Evolutionary conservation across 2,113 vertebrate species (phyloP).

Genomic region (Symphodus melops): DNA sequence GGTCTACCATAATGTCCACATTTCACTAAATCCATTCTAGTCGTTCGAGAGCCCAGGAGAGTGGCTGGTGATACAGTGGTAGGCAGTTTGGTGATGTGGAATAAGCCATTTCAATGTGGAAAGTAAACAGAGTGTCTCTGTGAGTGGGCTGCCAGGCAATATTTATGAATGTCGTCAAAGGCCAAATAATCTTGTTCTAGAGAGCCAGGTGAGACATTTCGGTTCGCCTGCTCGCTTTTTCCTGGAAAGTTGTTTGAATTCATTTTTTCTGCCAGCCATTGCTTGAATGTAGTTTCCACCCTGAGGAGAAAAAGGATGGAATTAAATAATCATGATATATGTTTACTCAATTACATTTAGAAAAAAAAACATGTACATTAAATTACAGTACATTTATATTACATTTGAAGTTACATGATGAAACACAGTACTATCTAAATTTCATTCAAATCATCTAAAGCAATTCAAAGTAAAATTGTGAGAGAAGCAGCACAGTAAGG

Average conservation of each 20-base stretch:
- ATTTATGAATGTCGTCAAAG: not conserved
- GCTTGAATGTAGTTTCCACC: not conserved
- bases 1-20: not conserved
- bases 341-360: no score
- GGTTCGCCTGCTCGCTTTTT: not conserved
- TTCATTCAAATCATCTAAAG: no score
- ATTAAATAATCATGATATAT: no score
- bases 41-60: not conserved
- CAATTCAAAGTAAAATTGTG: conserved; percentile 1
- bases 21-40: not conserved
- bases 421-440: no score
- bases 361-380: no score
- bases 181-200: no score
- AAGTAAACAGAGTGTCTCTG: not conserved
- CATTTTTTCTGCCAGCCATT: not conserved
- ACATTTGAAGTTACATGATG: no score
- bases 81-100: not conserved
- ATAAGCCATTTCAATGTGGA: not conserved
- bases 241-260: conserved; percentile 18
- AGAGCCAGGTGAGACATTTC: conserved; percentile 8
- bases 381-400: no score
- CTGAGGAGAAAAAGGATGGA: no score
- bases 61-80: not conserved
- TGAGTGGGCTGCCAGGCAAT: not conserved
- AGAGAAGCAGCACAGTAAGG: not conserved